Evolutionary conservation across 2,888 invertebrate species (phyloP), one percentile per base, ranked within the genome.

Genomic region (Sinelater perroti): DNA sequence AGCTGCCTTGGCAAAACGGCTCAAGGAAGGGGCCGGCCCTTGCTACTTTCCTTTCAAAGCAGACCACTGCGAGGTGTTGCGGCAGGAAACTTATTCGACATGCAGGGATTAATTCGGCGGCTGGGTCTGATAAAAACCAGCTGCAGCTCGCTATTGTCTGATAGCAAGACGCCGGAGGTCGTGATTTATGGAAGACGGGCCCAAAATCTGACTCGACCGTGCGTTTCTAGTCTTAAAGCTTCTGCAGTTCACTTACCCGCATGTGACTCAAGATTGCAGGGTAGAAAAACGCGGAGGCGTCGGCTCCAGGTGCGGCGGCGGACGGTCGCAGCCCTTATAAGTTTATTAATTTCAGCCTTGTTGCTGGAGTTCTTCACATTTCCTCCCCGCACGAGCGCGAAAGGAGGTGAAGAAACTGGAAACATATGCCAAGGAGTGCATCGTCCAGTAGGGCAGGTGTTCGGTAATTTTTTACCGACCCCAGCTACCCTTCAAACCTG

Each of bases 381-480:
- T 61, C 66, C 64, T 61, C 62, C 60, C 62, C 50, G 59, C 62
- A 57, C 62, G 58, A 63, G 56, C 62, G 61, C 53, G 65, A 59
- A 61, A 67, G 63, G 64, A 70, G 70, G 66, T 68, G 67, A 69
- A 67, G 67, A 69, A 69, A 69, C 68, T 69, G 65, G 65, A 64
- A 70, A 67, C 70, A 70, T 70, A 70, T 70, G 70, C 68, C 67
- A 64, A 67, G 65, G 61, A 64, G 67, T 67, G 65, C 64, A 67
- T 65, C 64, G 65, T 60, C 64, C 59, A 60, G 49, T 42, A 54
- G 56, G 67, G 69, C 69, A 69, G 69, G 69, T 69, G 69, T 67
- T 64, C 56, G 58, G 59, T 65, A 60, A 57, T 65, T 66, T 67
- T 63, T 65, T 62, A 45, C 46, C 33, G 56, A 53, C 49, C 59